A percentile compares a stretch with the other conserved stretches of the same genome.
Conservation (phyloP, 1,140 invertebrate species). For the Drosophila lacteicornis region DNA sequence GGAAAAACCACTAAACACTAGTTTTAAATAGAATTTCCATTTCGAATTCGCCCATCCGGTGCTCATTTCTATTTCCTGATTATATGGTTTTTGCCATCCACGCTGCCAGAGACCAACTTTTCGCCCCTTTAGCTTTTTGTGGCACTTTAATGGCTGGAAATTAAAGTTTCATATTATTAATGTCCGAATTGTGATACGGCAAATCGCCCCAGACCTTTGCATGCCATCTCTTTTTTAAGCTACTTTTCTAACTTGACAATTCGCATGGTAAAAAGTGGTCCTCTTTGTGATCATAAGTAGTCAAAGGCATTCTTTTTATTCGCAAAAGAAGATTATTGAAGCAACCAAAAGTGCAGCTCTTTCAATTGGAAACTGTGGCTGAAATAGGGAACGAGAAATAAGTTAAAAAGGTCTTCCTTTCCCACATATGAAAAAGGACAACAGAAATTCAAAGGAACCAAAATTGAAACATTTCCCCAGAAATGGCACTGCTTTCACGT, state of each 20-base stretch:
- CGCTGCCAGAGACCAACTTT: conserved; percentile 25
- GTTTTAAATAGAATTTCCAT: conserved; percentile 37
- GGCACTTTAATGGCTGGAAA: conserved; percentile 18
- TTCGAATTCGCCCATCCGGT: conserved; percentile 27
- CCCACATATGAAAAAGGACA: background rate
- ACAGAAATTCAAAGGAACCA: background rate
- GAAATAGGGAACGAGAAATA: background rate
- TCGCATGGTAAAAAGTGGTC: background rate
- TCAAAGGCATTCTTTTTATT: conserved; percentile 12
- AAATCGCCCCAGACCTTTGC: background rate
- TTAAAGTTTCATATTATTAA: conserved; percentile 29
- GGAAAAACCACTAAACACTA: conserved; percentile 16
- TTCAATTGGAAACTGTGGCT: conserved; percentile 3
- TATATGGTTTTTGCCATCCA: background rate
- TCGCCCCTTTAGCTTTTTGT: conserved; percentile 13
- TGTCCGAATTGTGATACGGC: background rate
- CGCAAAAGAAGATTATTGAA: conserved; percentile 17
- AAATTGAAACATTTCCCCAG: conserved; percentile 10
- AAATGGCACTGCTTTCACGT: conserved; percentile 20
- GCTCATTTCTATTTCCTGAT: conserved; percentile 41
- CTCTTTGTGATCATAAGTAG: conserved; percentile 17
- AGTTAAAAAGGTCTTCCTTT: background rate
- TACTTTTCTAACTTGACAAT: background rate
- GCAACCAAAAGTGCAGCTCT: conserved; percentile 16
- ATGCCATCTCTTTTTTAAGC: background rate